These are phyloP conservation scores for Gallirallus australis DNA, from an alignment of 2,797 vertebrate genomes.

Conservation along the genomic window DNA sequence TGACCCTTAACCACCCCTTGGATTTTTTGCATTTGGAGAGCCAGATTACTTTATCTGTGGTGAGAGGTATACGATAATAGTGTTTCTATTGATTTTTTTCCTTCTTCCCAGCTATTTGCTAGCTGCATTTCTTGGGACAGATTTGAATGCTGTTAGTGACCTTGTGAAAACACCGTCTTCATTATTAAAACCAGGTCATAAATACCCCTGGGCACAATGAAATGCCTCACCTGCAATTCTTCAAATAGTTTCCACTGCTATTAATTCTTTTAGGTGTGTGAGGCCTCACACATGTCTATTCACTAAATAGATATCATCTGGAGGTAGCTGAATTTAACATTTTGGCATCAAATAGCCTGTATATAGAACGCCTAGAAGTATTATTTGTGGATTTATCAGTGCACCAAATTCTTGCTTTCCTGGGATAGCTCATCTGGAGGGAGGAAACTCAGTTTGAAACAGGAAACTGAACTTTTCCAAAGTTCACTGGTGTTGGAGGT, in stretches of 20 bases:
- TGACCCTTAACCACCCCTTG: not conserved
- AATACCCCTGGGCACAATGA: slow-evolving; percentile 56
- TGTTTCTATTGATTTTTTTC: not conserved
- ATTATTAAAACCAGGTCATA: slow-evolving; percentile 61
- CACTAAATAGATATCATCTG: slow-evolving; percentile 41
- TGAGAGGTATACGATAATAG: not conserved
- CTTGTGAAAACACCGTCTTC: slow-evolving; percentile 43
- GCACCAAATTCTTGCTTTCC: not conserved
- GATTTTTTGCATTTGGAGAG: not conserved
- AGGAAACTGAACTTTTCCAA: not conserved
- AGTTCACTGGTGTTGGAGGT: not conserved
- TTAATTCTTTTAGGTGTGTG: slow-evolving; percentile 45
- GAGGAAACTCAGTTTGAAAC: not conserved
- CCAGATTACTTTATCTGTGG: rapidly evolving
- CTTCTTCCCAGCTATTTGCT: not conserved
- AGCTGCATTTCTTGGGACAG: slow-evolving; percentile 32
- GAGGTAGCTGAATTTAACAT: not conserved
- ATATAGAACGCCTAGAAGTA: not conserved
- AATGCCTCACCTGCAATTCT: slow-evolving; percentile 70
- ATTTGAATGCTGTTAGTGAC: slow-evolving; percentile 15
- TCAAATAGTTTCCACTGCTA: slow-evolving; percentile 70
- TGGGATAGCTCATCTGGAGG: not conserved
- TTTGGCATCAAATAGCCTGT: slow-evolving; percentile 6
- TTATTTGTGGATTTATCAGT: not conserved
- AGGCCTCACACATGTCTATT: slow-evolving; percentile 16